Evolutionary conservation across 2,113 vertebrate species (phyloP).

Genomic region (Copsychus sechellarum): DNA sequence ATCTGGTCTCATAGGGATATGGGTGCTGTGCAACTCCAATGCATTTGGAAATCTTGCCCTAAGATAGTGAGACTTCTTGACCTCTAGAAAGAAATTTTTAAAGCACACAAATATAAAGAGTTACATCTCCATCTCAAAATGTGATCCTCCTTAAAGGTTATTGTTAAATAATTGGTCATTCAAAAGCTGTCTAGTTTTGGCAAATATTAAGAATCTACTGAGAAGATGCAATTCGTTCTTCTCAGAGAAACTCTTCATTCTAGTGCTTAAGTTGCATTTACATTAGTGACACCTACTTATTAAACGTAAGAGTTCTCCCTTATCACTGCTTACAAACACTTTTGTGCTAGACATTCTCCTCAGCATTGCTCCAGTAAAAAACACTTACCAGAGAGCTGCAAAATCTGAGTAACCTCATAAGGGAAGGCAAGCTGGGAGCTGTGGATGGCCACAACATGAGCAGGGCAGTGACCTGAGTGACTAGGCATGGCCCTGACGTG

Average conservation of each 20-base stretch:
- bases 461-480: neutral
- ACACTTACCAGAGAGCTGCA: neutral
- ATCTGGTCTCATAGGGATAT: neutral
- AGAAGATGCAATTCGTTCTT: neutral
- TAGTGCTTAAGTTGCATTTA: neutral
- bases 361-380: neutral
- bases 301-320: neutral
- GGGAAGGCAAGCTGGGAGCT: neutral
- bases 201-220: neutral
- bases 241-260: neutral
- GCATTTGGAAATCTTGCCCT: neutral
- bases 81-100: neutral
- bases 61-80: neutral
- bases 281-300: neutral
- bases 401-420: neutral
- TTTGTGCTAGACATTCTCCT: neutral
- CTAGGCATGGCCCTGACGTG: rapidly evolving
- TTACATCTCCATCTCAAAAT: neutral
- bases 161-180: neutral
- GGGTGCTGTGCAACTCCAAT: neutral
- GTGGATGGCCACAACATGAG: neutral
- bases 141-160: neutral
- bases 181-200: neutral
- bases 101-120: neutral
- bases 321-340: neutral